Evolutionary conservation across 1,140 invertebrate species (phyloP).

Genomic region (Nebria ingens): DNA sequence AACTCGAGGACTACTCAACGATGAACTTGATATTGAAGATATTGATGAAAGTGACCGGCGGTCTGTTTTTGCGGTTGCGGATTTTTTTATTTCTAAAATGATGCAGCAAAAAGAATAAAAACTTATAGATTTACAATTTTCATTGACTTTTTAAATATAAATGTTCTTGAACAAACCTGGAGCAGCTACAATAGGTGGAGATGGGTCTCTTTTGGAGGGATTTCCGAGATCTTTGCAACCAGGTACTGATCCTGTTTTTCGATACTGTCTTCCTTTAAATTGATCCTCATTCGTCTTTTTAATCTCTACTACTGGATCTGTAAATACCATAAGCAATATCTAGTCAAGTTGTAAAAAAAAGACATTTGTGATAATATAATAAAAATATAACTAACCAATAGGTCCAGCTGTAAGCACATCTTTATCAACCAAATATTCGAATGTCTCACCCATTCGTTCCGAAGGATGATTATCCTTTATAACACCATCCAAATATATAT

Average conservation of each 20-base stretch:
- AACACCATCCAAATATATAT: constrained; percentile 42
- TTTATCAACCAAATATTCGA: constrained; percentile 28
- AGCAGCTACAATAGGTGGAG: constrained; percentile 26
- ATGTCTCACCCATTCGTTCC: constrained; percentile 27
- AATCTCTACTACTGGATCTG: constrained; percentile 29
- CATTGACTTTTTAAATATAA: neutral
- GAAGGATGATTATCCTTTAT: constrained; percentile 43
- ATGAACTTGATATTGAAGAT: constrained; percentile 38
- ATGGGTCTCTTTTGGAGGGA: constrained; percentile 23
- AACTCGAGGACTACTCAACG: constrained; percentile 33
- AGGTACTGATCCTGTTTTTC: constrained; percentile 24
- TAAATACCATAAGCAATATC: neutral
- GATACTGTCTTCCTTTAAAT: constrained; percentile 45
- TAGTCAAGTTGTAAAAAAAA: neutral
- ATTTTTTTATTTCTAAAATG: neutral
- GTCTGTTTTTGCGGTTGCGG: neutral
- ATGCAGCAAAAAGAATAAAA: neutral
- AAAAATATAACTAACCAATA: constrained; percentile 16
- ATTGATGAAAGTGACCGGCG: constrained; percentile 18
- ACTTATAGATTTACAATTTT: too few species aligned
- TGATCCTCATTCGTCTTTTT: constrained; percentile 35
- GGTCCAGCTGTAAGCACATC: constrained; percentile 26
- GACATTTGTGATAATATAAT: neutral
- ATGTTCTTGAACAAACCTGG: constrained; percentile 14
- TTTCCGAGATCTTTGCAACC: neutral